Evolutionary conservation across 2,888 invertebrate species (phyloP).

Genomic region (Nomada fabriciana): DNA sequence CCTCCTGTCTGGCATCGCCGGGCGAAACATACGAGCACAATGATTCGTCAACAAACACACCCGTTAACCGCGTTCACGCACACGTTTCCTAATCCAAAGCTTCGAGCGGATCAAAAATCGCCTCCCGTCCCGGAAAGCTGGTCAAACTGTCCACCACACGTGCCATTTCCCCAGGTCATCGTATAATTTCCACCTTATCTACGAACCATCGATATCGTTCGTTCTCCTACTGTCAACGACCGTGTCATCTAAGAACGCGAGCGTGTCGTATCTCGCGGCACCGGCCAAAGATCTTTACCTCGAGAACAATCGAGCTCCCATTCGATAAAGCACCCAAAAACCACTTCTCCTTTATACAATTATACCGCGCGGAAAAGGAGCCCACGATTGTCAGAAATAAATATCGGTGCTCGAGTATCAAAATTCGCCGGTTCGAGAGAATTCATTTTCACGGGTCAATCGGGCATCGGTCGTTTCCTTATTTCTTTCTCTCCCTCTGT

Average conservation of each 20-base stretch:
- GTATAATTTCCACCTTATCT: constrained; percentile 9
- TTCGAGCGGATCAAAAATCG: not conserved
- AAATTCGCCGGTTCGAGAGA: constrained; percentile 11
- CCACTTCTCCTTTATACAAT: too few species aligned
- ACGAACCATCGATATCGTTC: not conserved
- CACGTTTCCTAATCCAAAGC: not conserved
- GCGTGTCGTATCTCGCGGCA: constrained; percentile 15
- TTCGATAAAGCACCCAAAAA: too few species aligned
- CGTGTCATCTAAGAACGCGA: constrained; percentile 11
- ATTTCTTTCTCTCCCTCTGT: too few species aligned
- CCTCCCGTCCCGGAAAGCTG: not conserved
- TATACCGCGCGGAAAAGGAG: not conserved
- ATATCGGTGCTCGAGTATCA: not conserved
- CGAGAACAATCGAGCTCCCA: too few species aligned
- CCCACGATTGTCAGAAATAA: constrained; percentile 34
- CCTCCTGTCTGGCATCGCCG: not conserved
- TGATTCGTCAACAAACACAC: not conserved
- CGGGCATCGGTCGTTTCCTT: too few species aligned
- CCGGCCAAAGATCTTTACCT: not conserved
- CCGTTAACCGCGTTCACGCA: not conserved
- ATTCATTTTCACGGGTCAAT: not conserved
- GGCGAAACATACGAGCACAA: not conserved
- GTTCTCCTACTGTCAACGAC: constrained; percentile 10
- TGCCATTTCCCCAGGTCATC: constrained; percentile 7
- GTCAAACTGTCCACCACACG: not conserved